Evolutionary conservation across 2,113 vertebrate species (phyloP).

Genomic region (Osmerus mordax): DNA sequence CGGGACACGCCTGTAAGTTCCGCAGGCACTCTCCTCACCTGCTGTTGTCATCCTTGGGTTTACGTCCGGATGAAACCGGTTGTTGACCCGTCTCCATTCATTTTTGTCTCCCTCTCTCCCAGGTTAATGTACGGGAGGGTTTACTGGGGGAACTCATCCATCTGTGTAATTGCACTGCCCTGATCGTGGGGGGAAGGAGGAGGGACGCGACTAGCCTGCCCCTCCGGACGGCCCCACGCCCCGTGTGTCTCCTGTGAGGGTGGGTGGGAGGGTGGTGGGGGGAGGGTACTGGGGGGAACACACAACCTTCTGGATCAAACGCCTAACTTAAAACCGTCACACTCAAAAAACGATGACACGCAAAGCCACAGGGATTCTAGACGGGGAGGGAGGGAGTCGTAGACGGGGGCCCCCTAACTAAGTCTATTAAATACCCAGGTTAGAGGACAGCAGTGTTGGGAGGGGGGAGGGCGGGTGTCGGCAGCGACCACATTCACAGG

Average conservation of each 20-base stretch:
- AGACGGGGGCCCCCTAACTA: slow-evolving; percentile 26
- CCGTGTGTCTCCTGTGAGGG: slow-evolving; percentile 69
- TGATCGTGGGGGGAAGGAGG: slow-evolving; percentile 77
- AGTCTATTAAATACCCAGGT: slow-evolving; percentile 20
- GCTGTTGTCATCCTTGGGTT: background rate
- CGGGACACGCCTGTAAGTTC: slow-evolving; percentile 67
- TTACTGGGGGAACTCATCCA: slow-evolving; percentile 74
- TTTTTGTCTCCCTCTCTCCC: slow-evolving; percentile 14
- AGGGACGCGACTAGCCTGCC: slow-evolving; percentile 60
- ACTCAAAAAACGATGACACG: slow-evolving; percentile 53
- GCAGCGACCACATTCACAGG: slow-evolving; percentile 22
- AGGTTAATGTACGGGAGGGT: slow-evolving; percentile 83
- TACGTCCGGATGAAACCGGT: background rate
- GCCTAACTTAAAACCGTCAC: slow-evolving; percentile 67
- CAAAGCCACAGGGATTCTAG: slow-evolving; percentile 52
- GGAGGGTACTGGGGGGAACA: slow-evolving; percentile 68
- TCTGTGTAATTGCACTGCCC: slow-evolving; percentile 79
- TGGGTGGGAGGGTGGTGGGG: slow-evolving; percentile 69
- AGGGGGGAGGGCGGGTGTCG: slow-evolving; percentile 19
- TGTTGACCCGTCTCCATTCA: no score
- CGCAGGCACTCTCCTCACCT: background rate
- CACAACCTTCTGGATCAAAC: slow-evolving; percentile 66
- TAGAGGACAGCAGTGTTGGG: slow-evolving; percentile 16
- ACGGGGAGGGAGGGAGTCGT: slow-evolving; percentile 31
- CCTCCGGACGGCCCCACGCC: slow-evolving; percentile 58